Evolutionary conservation across 2,113 vertebrate species (phyloP).

Genomic region (Zapus hudsonius): DNA sequence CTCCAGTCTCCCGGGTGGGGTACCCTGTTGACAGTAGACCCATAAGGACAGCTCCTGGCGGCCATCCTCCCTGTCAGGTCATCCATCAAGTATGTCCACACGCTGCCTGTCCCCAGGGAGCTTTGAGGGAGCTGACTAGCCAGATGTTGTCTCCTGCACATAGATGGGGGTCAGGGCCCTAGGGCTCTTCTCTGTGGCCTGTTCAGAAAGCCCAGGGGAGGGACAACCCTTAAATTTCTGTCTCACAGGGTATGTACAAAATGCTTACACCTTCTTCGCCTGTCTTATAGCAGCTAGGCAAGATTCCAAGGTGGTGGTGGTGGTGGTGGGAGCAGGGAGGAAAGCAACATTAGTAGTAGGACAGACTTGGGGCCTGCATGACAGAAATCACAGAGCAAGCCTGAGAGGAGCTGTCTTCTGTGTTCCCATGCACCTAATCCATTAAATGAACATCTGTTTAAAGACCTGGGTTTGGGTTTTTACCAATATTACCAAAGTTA

Average conservation of each 20-base stretch:
- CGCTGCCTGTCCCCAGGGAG: conserved; percentile 43
- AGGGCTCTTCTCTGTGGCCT: conserved; percentile 36
- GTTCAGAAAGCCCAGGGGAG: conserved; percentile 19
- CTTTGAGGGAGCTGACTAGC: not conserved
- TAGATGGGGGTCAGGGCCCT: conserved; percentile 39
- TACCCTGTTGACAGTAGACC: conserved; percentile 31
- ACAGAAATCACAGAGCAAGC: not conserved
- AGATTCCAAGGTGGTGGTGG: not conserved
- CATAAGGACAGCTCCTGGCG: conserved; percentile 32
- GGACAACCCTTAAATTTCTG: conserved; percentile 42
- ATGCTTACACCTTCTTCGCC: not conserved
- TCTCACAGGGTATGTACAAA: conserved; percentile 15
- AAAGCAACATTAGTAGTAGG: not conserved
- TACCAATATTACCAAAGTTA: conserved; percentile 23
- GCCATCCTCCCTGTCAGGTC: conserved; percentile 45
- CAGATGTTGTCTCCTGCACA: conserved; percentile 61
- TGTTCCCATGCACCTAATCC: not conserved
- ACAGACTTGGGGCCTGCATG: not conserved
- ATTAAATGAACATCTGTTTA: not conserved
- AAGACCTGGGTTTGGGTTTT: conserved; percentile 1
- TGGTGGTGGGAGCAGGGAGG: not conserved
- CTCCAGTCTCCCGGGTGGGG: not conserved
- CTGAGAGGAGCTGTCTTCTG: not conserved
- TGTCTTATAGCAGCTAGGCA: not conserved
- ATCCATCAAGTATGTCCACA: conserved; percentile 68